phyloP scores from a whole-genome alignment of 2,113 vertebrate genomes.

The Notothenia coriiceps region DNA sequence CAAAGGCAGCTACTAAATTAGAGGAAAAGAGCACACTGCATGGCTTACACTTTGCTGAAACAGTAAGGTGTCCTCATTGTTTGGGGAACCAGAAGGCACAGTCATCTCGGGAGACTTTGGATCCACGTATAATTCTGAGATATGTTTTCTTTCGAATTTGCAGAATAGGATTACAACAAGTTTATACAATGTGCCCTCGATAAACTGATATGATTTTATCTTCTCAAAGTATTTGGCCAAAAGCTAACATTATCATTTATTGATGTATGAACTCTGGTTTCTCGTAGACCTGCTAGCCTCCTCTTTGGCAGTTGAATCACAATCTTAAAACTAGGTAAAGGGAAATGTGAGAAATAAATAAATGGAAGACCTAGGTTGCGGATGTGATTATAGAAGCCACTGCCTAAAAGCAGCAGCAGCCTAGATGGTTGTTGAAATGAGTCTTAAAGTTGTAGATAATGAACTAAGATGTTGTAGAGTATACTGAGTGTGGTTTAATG shows the following conservation, averaged over 20 bases:
- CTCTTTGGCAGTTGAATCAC: not conserved
- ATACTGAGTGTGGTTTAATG: slow-evolving; percentile 27
- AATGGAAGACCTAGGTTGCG: not conserved
- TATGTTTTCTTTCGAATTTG: not conserved
- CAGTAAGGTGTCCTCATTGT: slow-evolving; percentile 20
- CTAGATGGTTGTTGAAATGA: not conserved
- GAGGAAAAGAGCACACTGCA: slow-evolving; percentile 26
- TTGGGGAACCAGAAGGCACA: slow-evolving; percentile 3
- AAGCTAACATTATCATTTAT: not conserved
- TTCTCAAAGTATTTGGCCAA: not conserved
- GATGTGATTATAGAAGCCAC: not conserved
- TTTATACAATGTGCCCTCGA: not conserved
- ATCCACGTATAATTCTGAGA: slow-evolving; percentile 4
- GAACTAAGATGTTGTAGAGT: slow-evolving; percentile 21
- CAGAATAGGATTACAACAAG: too few species aligned
- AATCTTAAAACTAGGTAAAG: not conserved
- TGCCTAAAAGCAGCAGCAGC: slow-evolving; percentile 1
- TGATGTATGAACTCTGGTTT: not conserved
- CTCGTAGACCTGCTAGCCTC: not conserved
- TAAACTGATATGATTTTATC: not conserved
- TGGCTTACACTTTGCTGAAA: slow-evolving; percentile 38
- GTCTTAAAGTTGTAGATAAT: slow-evolving; percentile 32
- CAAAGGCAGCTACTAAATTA: slow-evolving; percentile 40
- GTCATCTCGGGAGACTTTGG: slow-evolving; percentile 14
- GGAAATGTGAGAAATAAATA: not conserved